Evolutionary conservation across 2,113 vertebrate species (phyloP), one percentile per base, ranked within the genome.

Genomic region (Centropus unirufus): DNA sequence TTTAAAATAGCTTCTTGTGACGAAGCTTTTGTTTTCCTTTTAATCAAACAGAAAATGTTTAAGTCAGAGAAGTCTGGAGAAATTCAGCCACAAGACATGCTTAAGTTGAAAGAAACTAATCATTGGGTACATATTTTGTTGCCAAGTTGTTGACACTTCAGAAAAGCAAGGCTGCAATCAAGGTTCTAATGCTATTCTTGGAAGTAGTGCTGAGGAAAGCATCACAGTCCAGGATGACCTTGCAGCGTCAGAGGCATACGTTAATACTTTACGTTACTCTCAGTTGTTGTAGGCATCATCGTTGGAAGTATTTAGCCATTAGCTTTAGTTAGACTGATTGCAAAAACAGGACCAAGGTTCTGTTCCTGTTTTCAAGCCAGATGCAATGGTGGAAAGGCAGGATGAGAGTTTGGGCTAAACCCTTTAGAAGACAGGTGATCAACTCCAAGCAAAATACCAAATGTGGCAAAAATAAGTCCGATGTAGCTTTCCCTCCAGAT

Each of bases 1-100:
- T 96, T 84, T 82, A 87, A 95, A 96, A 96, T 75, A 96, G 57
- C 15, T 59, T 61, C 17, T 40, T n/a, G 22, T 92, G 85, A 90
- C 72, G 89, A 81, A 90, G 74, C 5, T 79, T 79, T 79, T 91
- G 14, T 54, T 95, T 12, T 78, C 40, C 13, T 92, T 91, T 89
- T 79, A 89, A 73, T 83, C 66, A 87, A 73, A 29, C 7, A 83
- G 42, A 90, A 95, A 92, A 88, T 47, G 29, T 63, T 95, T 46
- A 74, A 90, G 20, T 62, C 18, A 18, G 58, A 93, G 49, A 92
- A 82, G 11, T 66, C 21, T 66, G 66, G 49, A 57, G 40, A 95
- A 95, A 93, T 89, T 85, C 81, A 93, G 21, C 13, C 24, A 36
- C 49, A 36, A 91, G 92, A 69, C 9, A 5, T 51, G 44, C 52